These are phyloP conservation scores for Sturnira hondurensis DNA, from an alignment of 2,113 vertebrate species.

Conservation along the genomic window DNA sequence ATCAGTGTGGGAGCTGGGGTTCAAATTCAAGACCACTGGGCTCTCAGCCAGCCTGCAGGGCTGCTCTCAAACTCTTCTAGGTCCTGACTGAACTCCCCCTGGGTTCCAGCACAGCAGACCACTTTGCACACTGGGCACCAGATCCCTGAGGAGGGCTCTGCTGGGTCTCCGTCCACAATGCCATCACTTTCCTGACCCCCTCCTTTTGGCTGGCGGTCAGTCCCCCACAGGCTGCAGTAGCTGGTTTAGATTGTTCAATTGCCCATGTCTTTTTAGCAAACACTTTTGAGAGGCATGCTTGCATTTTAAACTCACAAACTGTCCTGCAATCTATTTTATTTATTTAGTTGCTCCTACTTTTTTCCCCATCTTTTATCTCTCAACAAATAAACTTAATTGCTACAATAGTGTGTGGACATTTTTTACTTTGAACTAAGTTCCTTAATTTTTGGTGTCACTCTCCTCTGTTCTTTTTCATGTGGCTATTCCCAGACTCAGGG, in stretches of 20 bases:
- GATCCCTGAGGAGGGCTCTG: too few species aligned
- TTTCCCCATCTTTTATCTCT: constrained; percentile 29
- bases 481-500: not conserved
- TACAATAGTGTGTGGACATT: not conserved
- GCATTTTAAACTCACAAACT: constrained; percentile 22
- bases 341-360: not conserved
- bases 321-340: constrained; percentile 27
- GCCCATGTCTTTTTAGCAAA: not conserved
- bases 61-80: not conserved
- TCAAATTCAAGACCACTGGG: not conserved
- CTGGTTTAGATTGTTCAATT: not conserved
- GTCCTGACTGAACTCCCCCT: not conserved
- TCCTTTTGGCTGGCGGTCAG: not conserved
- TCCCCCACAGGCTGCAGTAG: not conserved
- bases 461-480: not conserved
- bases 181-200: not conserved
- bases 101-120: not conserved
- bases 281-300: not conserved
- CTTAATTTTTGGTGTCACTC: constrained; percentile 45
- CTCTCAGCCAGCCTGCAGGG: not conserved
- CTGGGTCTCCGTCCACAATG: not conserved
- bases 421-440: constrained; percentile 47
- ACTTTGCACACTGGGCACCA: not conserved
- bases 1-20: not conserved
- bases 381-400: constrained; percentile 6